Evolutionary conservation across 1,140 invertebrate species (phyloP).

Genomic region (Heliothis virescens): DNA sequence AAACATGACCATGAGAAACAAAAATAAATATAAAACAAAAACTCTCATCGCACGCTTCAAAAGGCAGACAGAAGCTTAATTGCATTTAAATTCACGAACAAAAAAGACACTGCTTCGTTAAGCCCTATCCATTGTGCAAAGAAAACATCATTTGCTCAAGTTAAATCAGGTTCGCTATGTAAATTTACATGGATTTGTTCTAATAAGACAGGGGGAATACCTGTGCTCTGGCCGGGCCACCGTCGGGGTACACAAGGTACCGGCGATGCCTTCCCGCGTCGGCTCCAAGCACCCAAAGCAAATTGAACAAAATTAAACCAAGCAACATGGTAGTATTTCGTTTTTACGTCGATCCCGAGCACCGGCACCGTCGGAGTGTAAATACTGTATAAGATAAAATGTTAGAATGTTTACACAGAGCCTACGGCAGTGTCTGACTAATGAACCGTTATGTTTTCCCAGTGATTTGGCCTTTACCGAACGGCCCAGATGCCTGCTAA

Average conservation of each 20-base stretch:
- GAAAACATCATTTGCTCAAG: constrained; percentile 82
- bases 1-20: constrained; percentile 53
- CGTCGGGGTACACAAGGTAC: constrained; percentile 83
- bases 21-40: constrained; percentile 66
- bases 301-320: constrained; percentile 71
- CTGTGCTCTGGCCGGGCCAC: constrained; percentile 83
- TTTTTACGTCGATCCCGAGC: constrained; percentile 56
- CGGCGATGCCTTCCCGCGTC: constrained; percentile 69
- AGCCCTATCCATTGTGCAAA: constrained; percentile 73
- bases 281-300: constrained; percentile 60
- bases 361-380: constrained; percentile 66
- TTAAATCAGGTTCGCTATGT: constrained; percentile 72
- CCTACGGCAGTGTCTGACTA: constrained; percentile 68
- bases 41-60: constrained; percentile 63
- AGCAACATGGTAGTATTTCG: constrained; percentile 61
- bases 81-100: constrained; percentile 82
- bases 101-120: constrained; percentile 81
- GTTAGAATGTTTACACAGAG: constrained; percentile 75
- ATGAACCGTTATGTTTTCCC: constrained; percentile 84
- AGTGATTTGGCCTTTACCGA: constrained; percentile 69
- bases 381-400: constrained; percentile 77
- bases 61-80: constrained; percentile 72
- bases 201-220: constrained; percentile 66
- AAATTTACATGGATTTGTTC: constrained; percentile 66
- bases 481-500: constrained; percentile 60